Evolutionary conservation across 2,113 vertebrate species (phyloP).

Genomic region (Apteryx mantelli): DNA sequence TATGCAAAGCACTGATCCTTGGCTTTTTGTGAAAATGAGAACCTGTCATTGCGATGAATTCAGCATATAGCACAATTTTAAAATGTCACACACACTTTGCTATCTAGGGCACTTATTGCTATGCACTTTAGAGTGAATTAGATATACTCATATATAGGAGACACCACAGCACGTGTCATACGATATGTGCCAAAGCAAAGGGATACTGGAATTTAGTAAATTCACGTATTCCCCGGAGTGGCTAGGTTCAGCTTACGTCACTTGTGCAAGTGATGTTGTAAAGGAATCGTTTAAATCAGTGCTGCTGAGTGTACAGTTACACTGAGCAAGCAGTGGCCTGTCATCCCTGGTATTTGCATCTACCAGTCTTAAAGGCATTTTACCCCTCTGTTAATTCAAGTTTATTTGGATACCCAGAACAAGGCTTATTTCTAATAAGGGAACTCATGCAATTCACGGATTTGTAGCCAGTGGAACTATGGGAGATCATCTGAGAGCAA

Average conservation of each 20-base stretch:
- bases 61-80: conserved; percentile 60
- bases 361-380: background rate
- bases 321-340: background rate
- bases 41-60: conserved; percentile 30
- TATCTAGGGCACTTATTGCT: background rate
- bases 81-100: conserved; percentile 63
- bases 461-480: conserved; percentile 44
- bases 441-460: conserved; percentile 39
- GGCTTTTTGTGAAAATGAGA: conserved; percentile 67
- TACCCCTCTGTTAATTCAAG: background rate
- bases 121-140: background rate
- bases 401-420: conserved; percentile 14
- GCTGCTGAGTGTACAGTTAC: background rate
- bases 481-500: conserved; percentile 61
- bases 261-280: background rate
- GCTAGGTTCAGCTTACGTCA: background rate
- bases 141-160: rapidly evolving
- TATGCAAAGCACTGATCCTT: conserved; percentile 54
- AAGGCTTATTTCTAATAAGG: conserved; percentile 32
- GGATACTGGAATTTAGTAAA: background rate
- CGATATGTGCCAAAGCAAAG: background rate
- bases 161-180: background rate
- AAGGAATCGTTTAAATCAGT: background rate
- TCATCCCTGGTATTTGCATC: background rate
- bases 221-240: background rate